These are phyloP conservation scores for Rhinoderma darwinii DNA, from an alignment of 2,113 vertebrate genomes.

Conservation along the genomic window DNA sequence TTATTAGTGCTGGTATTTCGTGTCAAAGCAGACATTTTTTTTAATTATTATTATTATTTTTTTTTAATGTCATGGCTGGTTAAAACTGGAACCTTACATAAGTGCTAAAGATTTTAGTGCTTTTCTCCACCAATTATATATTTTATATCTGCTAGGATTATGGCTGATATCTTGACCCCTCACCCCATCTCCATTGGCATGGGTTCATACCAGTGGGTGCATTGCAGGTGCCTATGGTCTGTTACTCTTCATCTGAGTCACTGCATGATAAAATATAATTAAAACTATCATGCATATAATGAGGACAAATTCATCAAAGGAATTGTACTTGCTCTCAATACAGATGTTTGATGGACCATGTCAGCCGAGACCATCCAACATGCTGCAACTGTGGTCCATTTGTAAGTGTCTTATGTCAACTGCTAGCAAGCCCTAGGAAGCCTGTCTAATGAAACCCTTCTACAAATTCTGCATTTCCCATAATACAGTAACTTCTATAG, in stretches of 20 bases:
- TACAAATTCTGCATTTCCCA: constrained; percentile 1
- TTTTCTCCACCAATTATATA: neutral
- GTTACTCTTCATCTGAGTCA: neutral
- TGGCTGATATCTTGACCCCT: neutral
- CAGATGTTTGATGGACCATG: neutral
- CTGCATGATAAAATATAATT: neutral
- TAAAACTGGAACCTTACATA: neutral
- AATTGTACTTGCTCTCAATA: neutral
- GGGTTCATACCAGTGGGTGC: neutral
- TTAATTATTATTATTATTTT: neutral
- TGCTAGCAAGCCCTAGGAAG: neutral
- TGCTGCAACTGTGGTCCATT: neutral
- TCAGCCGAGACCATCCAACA: neutral
- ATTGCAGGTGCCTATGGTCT: neutral
- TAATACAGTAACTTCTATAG: neutral
- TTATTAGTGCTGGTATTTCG: neutral
- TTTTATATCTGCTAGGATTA: neutral
- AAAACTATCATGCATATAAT: neutral
- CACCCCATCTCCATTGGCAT: neutral
- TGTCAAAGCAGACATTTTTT: neutral
- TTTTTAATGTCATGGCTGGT: constrained; percentile 1
- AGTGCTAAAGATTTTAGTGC: constrained; percentile 6
- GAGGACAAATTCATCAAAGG: neutral
- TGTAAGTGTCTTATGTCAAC: neutral
- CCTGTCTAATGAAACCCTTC: neutral